Conservation (phyloP, 2,113 vertebrate genomes). For the Myiagra hebetior region DNA sequence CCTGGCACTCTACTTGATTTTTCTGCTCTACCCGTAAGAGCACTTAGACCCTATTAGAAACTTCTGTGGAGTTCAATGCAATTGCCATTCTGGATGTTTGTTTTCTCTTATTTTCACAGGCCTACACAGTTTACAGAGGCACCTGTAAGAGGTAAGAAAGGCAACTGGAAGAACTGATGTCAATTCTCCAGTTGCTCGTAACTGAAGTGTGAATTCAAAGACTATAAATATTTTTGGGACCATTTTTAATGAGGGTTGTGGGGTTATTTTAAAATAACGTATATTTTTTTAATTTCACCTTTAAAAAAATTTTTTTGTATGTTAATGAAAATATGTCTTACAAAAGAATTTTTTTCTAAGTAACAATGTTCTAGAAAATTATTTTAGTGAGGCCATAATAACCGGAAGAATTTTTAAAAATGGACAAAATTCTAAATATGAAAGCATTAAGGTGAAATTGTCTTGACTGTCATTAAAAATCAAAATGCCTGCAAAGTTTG, state of each 20-base stretch:
- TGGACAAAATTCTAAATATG: background rate
- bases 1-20: background rate
- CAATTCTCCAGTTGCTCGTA: background rate
- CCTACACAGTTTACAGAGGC: background rate
- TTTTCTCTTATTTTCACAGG: background rate
- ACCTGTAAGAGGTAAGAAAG: background rate
- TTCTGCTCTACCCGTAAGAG: background rate
- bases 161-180: background rate
- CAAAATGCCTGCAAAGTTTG: background rate
- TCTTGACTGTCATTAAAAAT: background rate
- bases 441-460: background rate
- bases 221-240: background rate
- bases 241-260: background rate
- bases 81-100: background rate
- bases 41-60: background rate
- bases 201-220: background rate
- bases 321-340: background rate
- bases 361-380: background rate
- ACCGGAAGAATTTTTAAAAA: background rate
- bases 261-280: background rate
- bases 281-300: background rate
- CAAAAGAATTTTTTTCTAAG: background rate
- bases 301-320: background rate
- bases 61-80: background rate
- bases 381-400: background rate